Conservation (phyloP, 1,140 invertebrate genomes). For the Colletes gigas region DNA sequence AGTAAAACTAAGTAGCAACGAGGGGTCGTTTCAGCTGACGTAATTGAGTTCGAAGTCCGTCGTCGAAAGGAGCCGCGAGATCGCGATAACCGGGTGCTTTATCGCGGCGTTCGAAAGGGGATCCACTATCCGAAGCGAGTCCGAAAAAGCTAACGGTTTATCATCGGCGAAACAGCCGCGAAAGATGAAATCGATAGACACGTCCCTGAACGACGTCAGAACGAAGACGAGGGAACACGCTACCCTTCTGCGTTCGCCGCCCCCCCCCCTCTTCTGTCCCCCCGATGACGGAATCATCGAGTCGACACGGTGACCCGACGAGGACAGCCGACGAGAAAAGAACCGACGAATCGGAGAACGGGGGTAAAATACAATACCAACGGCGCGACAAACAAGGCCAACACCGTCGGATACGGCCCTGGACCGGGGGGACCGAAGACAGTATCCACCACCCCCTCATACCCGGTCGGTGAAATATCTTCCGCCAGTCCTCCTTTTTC, state of each 20-base stretch:
- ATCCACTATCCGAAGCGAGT: too few relatives aligned
- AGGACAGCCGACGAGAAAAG: slow-evolving; percentile 24
- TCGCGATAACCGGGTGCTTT: not conserved
- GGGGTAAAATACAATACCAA: slow-evolving; percentile 58
- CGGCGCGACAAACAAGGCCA: slow-evolving; percentile 66
- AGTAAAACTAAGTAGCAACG: slow-evolving; percentile 11
- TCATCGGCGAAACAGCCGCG: slow-evolving; percentile 46
- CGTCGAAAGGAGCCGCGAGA: not conserved
- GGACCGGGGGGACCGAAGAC: slow-evolving; percentile 63
- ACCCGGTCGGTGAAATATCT: not conserved
- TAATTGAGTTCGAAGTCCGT: slow-evolving; percentile 27
- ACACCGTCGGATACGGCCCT: slow-evolving; percentile 62
- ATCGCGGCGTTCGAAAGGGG: too few relatives aligned
- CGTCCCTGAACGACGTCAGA: slow-evolving; percentile 65
- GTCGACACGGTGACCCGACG: slow-evolving; percentile 55
- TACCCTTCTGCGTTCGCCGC: slow-evolving; percentile 26
- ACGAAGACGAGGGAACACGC: slow-evolving; percentile 37
- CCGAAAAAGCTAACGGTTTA: slow-evolving; percentile 2
- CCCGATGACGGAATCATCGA: slow-evolving; percentile 62
- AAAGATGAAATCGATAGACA: slow-evolving; percentile 67
- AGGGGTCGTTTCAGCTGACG: not conserved
- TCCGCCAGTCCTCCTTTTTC: slow-evolving; percentile 38
- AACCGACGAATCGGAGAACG: not conserved
- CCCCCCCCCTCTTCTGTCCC: not conserved
- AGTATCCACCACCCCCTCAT: slow-evolving; percentile 7